Evolutionary conservation across 2,797 vertebrate genomes (phyloP), one percentile per base, ranked within the genome.

Genomic region (Microctenopoma lineatum): DNA sequence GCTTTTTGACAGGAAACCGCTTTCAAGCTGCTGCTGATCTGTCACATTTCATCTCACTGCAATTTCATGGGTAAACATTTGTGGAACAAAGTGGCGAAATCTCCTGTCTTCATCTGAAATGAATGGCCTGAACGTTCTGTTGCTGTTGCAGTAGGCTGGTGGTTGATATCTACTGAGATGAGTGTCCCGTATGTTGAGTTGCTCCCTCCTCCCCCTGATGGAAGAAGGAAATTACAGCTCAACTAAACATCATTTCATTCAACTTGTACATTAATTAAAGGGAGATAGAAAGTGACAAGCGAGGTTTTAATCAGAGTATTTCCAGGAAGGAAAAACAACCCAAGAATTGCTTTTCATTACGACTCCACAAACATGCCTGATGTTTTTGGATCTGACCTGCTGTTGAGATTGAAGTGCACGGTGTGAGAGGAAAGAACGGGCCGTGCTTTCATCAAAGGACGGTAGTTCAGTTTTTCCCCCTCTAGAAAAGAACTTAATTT

Each of bases 21-120:
- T 90, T 84, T 87, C 75, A 74, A 45, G 74, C 45, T 42, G 73
- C 79, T 81, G 90, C 90, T 84, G 86, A 87, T 89, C 90, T 89
- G 93, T 91, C 92, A 91, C 86, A 89, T 88, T 84, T 87, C 79
- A 90, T 93, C 87, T 84, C 75, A 83, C 74, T 84, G 80, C 86
- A 88, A 84, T 90, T 87, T 88, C 86, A 85, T 68, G 85, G 80
- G 88, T 84, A 92, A 91, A 91, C 82, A 85, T 87, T 84, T 83
- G 85, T 79, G 81, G 86, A 89, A 75, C 77, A 59, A 79, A 77
- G 87, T 79, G 79, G 73, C 86, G 84, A 87, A 81, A 87, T 79
- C 68, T 83, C 79, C 80, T 25, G 60, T 87, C 88, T 84, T 81
- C 72, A 79, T 87, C 79, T 72, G 77, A 83, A 90, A 90, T 76